These are phyloP conservation scores for Phycodurus eques DNA, from an alignment of 2,113 vertebrate genomes.

Conservation along the genomic window DNA sequence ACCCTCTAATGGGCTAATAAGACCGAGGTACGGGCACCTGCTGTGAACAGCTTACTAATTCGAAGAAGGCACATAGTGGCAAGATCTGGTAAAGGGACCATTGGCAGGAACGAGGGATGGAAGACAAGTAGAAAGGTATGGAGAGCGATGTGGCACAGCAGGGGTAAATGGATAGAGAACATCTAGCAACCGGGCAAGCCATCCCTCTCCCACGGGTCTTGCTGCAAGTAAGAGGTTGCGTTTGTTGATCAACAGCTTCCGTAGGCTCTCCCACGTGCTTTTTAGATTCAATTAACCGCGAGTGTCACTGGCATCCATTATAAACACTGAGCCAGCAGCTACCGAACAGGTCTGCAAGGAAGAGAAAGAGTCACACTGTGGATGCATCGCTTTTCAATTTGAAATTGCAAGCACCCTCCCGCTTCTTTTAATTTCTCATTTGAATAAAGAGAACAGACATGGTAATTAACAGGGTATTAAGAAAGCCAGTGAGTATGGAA, in stretches of 20 bases:
- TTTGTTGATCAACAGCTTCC: slow-evolving; percentile 64
- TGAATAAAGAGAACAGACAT: slow-evolving; percentile 75
- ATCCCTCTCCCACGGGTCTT: slow-evolving; percentile 41
- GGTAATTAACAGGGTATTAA: slow-evolving; percentile 77
- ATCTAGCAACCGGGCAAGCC: slow-evolving; percentile 21
- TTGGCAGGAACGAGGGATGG: slow-evolving; percentile 5
- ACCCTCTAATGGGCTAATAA: slow-evolving; percentile 65
- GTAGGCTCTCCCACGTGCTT: slow-evolving; percentile 41
- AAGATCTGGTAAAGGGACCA: slow-evolving; percentile 16
- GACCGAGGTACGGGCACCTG: slow-evolving; percentile 53
- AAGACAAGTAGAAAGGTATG: slow-evolving; percentile 6
- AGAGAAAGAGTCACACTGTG: slow-evolving; percentile 34
- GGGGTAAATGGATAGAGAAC: slow-evolving; percentile 16
- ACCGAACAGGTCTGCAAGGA: slow-evolving; percentile 39
- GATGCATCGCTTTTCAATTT: slow-evolving; percentile 50
- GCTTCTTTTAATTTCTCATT: slow-evolving; percentile 70
- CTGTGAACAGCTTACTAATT: slow-evolving; percentile 55
- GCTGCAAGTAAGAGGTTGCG: slow-evolving; percentile 44
- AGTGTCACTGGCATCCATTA: slow-evolving; percentile 61
- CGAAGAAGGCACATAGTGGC: slow-evolving; percentile 25
- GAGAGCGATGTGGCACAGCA: slow-evolving; percentile 10
- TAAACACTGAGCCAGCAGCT: slow-evolving; percentile 25
- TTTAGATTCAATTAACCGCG: slow-evolving; percentile 60
- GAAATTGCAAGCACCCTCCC: slow-evolving; percentile 66
- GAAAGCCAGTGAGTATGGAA: slow-evolving; percentile 56